Evolutionary conservation across 2,113 vertebrate species (phyloP).

Genomic region (Charina bottae): DNA sequence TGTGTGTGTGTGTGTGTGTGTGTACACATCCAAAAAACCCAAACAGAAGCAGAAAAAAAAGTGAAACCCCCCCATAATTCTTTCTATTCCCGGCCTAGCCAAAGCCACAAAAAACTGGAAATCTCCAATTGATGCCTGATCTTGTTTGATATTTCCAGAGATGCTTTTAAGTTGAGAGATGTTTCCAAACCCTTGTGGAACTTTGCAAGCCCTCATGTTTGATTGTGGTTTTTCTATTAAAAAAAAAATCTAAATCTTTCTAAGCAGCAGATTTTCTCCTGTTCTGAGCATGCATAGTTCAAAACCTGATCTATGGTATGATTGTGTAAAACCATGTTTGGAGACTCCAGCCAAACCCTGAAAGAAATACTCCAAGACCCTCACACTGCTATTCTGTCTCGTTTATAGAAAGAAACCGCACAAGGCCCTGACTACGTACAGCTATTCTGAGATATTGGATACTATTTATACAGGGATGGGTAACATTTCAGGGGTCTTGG

Average conservation of each 20-base stretch:
- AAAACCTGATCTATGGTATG: background rate
- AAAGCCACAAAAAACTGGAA: constrained; percentile 50
- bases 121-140: constrained; percentile 44
- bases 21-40: constrained; percentile 14
- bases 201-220: constrained; percentile 35
- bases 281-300: background rate
- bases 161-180: constrained; percentile 10
- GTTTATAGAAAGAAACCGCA: background rate
- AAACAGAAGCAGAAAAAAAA: constrained; percentile 60
- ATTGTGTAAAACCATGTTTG: background rate
- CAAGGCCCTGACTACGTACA: background rate
- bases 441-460: background rate
- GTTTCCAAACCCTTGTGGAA: constrained; percentile 35
- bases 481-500: background rate
- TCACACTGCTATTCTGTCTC: background rate
- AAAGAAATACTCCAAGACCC: background rate
- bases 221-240: constrained; percentile 7
- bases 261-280: background rate
- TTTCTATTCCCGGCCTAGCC: constrained; percentile 51
- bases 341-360: background rate
- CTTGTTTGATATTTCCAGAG: constrained; percentile 62
- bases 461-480: background rate
- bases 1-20: no score
- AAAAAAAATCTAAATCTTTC: background rate
- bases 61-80: constrained; percentile 47